A percentile compares a stretch with the other conserved stretches of the same genome.
These are phyloP conservation scores for Platorchestia sp. DNA, from an alignment of 1,140 invertebrate genomes.

Conservation along the genomic window DNA sequence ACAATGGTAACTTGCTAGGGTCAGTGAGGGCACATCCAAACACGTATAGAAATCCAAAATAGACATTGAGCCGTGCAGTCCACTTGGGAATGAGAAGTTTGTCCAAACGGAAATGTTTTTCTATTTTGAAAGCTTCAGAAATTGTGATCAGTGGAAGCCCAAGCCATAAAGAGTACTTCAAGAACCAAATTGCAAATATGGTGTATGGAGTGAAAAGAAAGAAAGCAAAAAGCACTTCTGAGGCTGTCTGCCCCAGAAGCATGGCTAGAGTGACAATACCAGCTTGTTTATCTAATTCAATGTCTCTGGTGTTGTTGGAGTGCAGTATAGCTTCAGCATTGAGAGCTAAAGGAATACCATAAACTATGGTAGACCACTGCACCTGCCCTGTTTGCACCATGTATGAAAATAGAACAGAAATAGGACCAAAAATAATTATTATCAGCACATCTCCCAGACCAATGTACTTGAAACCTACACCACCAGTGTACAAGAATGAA, in stretches of 20 bases:
- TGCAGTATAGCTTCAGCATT: conserved; percentile 96
- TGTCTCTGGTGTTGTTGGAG: conserved; percentile 93
- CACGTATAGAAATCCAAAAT: conserved; percentile 80
- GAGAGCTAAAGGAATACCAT: conserved; percentile 91
- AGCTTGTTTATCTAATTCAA: conserved; percentile 85
- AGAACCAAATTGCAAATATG: conserved; percentile 83
- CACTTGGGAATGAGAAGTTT: conserved; percentile 86
- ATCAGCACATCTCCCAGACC: conserved; percentile 91
- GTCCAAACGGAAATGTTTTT: conserved; percentile 87
- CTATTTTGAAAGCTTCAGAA: conserved; percentile 88
- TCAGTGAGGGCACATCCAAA: conserved; percentile 64
- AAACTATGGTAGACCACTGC: conserved; percentile 89
- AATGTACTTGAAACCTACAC: conserved; percentile 94
- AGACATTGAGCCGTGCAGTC: conserved; percentile 91
- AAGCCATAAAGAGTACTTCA: conserved; percentile 82
- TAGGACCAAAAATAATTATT: conserved; percentile 92
- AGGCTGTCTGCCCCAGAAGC: conserved; percentile 90
- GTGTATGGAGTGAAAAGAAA: conserved; percentile 93
- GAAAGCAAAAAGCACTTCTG: conserved; percentile 91
- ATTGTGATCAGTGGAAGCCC: conserved; percentile 89
- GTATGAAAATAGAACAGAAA: conserved; percentile 94
- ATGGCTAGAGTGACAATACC: conserved; percentile 95
- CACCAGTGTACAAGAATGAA: conserved; percentile 91
- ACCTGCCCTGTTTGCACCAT: conserved; percentile 90
- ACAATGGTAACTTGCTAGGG: conserved; percentile 60